Conservation (phyloP, 2,888 invertebrate genomes). For the Ophion ventricosus region DNA sequence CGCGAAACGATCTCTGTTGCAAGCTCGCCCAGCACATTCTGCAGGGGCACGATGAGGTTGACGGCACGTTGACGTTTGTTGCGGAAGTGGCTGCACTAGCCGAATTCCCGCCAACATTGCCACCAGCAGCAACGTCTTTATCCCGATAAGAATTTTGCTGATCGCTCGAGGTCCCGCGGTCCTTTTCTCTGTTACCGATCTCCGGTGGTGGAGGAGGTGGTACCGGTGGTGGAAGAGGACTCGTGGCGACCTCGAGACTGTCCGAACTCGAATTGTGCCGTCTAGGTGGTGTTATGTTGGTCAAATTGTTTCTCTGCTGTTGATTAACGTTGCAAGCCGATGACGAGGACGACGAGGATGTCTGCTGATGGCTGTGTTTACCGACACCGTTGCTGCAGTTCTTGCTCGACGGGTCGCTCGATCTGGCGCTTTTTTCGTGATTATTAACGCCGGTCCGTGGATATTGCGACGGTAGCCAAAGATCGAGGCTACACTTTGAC, state of each 20-base stretch:
- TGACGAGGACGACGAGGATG: slow-evolving; percentile 50
- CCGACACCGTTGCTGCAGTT: slow-evolving; percentile 48
- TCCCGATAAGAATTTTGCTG: slow-evolving; percentile 71
- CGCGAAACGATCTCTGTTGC: slow-evolving; percentile 80
- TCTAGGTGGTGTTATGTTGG: slow-evolving; percentile 81
- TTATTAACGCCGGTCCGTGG: slow-evolving; percentile 39
- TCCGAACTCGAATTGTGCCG: slow-evolving; percentile 82
- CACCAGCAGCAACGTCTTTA: slow-evolving; percentile 70
- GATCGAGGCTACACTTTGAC: slow-evolving; percentile 78
- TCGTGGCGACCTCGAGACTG: slow-evolving; percentile 81
- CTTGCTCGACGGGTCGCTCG: slow-evolving; percentile 65
- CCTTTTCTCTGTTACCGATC: slow-evolving; percentile 73
- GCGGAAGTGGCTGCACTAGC: slow-evolving; percentile 43
- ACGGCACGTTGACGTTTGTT: slow-evolving; percentile 48
- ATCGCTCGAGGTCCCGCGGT: slow-evolving; percentile 69
- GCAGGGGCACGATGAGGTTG: slow-evolving; percentile 75
- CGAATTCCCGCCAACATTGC: slow-evolving; percentile 50
- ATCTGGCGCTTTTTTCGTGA: slow-evolving; percentile 69
- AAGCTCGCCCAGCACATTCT: slow-evolving; percentile 81
- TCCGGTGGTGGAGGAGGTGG: slow-evolving; percentile 84
- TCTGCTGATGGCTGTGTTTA: slow-evolving; percentile 61
- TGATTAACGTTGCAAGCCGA: slow-evolving; percentile 54
- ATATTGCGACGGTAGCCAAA: slow-evolving; percentile 80
- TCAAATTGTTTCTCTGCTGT: slow-evolving; percentile 64
- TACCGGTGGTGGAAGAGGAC: slow-evolving; percentile 83